These are phyloP conservation scores for Glossophaga mutica DNA, from an alignment of 2,797 vertebrate genomes.

Conservation along the genomic window DNA sequence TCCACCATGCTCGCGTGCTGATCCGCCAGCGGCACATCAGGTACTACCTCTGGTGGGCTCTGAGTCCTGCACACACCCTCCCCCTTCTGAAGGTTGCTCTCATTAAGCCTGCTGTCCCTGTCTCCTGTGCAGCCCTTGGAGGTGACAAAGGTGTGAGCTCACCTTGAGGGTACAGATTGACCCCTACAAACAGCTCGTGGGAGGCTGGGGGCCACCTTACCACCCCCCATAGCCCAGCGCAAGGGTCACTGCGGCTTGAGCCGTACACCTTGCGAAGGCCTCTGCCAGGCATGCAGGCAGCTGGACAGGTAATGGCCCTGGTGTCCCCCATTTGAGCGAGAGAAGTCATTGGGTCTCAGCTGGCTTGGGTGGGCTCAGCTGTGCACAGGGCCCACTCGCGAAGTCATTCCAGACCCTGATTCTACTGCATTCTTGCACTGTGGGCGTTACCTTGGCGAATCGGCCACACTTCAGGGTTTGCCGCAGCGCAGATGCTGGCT, in stretches of 20 bases:
- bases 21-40: slow-evolving; percentile 97
- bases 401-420: neutral
- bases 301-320: slow-evolving; percentile 64
- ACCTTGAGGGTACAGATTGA: slow-evolving; percentile 28
- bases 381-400: neutral
- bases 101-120: slow-evolving; percentile 51
- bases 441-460: neutral
- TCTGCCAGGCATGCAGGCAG: neutral
- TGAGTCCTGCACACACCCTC: neutral
- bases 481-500: neutral
- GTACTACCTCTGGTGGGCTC: slow-evolving; percentile 78
- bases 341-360: neutral
- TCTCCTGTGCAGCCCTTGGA: slow-evolving; percentile 62
- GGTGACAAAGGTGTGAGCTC: slow-evolving; percentile 14
- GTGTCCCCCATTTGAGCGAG: neutral
- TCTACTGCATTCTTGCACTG: accelerated
- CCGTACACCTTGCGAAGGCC: slow-evolving; percentile 93
- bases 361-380: neutral
- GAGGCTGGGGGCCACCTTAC: neutral
- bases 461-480: neutral
- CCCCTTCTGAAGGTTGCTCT: neutral
- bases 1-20: slow-evolving; percentile 94
- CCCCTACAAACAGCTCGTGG: neutral
- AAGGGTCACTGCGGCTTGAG: slow-evolving; percentile 93
- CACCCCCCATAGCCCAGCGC: slow-evolving; percentile 47